Evolutionary conservation across 1,140 invertebrate genomes (phyloP).

Genomic region (Metaphire vulgaris): DNA sequence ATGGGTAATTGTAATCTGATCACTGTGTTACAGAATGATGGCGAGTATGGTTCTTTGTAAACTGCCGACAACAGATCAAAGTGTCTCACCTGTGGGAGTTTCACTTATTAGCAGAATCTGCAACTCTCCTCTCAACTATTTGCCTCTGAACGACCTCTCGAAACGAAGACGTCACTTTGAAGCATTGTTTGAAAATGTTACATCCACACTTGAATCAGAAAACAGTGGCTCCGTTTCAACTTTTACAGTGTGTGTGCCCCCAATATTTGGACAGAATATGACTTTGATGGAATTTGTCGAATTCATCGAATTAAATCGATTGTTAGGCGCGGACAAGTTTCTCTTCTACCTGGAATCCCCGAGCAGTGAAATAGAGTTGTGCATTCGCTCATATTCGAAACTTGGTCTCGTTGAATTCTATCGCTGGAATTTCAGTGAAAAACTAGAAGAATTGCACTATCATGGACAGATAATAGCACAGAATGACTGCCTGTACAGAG

Average conservation of each 20-base stretch:
- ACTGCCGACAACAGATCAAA: background rate
- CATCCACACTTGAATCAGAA: background rate
- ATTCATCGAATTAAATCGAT: background rate
- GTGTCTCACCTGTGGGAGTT: background rate
- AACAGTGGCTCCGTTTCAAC: background rate
- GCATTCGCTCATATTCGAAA: background rate
- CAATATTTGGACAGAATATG: background rate
- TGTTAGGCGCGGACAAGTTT: background rate
- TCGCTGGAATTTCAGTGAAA: background rate
- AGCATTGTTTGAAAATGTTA: background rate
- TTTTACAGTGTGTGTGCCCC: background rate
- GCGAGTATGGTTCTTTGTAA: background rate
- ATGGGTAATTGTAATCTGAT: no score
- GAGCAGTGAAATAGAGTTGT: background rate
- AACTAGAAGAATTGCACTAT: background rate
- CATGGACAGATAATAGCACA: background rate
- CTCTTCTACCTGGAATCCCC: background rate
- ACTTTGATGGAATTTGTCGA: background rate
- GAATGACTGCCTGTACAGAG: background rate
- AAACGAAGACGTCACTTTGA: background rate
- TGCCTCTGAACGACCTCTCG: background rate
- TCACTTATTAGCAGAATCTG: background rate
- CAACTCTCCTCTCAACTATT: background rate
- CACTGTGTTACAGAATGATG: background rate
- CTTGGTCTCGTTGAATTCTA: background rate